A percentile compares a stretch with the other conserved stretches of the same genome.
phyloP scores from a whole-genome alignment of 2,888 invertebrate species.

The Subacronicta megacephala region DNA sequence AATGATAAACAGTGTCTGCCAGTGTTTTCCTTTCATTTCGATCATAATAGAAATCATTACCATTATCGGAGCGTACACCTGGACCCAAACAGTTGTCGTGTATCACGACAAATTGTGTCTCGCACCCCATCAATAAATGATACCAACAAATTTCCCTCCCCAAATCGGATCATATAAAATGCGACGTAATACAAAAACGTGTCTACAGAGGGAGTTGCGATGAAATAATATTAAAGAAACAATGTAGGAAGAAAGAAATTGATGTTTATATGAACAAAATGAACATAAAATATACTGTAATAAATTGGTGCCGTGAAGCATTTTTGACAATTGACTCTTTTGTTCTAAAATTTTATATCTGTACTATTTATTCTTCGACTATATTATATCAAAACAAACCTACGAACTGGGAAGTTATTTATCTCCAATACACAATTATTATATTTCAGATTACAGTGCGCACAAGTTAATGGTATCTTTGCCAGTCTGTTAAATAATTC shows the following conservation, averaged over 20 bases:
- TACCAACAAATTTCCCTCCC: constrained; percentile 38
- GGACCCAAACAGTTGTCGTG: constrained; percentile 19
- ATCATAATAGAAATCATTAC: constrained; percentile 49
- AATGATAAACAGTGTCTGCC: constrained; percentile 18
- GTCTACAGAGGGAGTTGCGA: not conserved
- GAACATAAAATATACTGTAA: no score
- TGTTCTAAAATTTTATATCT: no score
- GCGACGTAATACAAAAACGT: constrained; percentile 35
- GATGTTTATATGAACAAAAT: not conserved
- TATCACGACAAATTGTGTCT: constrained; percentile 30
- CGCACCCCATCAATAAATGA: constrained; percentile 33
- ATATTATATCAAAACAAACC: no score
- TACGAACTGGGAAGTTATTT: no score
- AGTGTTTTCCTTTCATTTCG: constrained; percentile 40
- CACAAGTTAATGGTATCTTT: no score
- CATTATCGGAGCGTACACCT: constrained; percentile 42
- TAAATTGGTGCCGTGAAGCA: no score
- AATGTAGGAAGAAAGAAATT: not conserved
- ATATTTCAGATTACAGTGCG: no score
- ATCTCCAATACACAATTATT: no score
- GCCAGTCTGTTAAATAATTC: no score
- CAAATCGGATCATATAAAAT: constrained; percentile 38
- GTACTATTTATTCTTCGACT: no score
- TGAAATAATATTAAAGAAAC: not conserved
- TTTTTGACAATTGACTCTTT: no score